phyloP scores from a whole-genome alignment of 2,113 vertebrate species.

The Pachypanchax playfairii region DNA sequence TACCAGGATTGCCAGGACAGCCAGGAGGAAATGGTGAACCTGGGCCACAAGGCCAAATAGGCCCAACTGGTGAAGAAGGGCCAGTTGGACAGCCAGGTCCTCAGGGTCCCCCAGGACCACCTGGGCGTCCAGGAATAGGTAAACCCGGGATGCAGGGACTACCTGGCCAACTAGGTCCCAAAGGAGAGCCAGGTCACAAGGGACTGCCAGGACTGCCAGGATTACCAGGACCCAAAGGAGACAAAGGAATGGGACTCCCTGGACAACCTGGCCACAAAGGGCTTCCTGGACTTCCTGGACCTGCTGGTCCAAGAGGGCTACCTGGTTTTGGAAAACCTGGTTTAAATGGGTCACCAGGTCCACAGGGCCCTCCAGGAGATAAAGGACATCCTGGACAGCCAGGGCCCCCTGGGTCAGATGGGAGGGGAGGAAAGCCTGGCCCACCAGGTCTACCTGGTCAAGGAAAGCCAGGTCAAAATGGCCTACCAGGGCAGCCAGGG shows the following conservation, averaged over 20 bases:
- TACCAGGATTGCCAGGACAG: constrained; percentile 91
- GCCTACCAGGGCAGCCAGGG: constrained; percentile 90
- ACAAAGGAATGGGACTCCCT: constrained; percentile 89
- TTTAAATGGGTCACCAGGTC: constrained; percentile 88
- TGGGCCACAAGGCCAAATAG: constrained; percentile 89
- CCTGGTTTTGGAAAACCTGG: constrained; percentile 93
- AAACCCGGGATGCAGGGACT: constrained; percentile 89
- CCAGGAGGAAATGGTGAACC: constrained; percentile 87
- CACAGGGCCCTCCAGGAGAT: constrained; percentile 86
- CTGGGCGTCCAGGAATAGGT: constrained; percentile 90
- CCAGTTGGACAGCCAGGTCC: constrained; percentile 87
- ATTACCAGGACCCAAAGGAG: constrained; percentile 92
- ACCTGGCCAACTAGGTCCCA: constrained; percentile 88
- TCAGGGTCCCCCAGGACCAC: constrained; percentile 87
- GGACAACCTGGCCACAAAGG: constrained; percentile 92
- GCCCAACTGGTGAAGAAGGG: constrained; percentile 86
- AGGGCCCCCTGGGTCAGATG: constrained; percentile 84
- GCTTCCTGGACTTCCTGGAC: constrained; percentile 85
- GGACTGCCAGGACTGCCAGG: constrained; percentile 89
- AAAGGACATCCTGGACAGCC: constrained; percentile 86
- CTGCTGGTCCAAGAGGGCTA: constrained; percentile 86
- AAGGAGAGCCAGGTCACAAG: constrained; percentile 93
- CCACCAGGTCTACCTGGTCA: constrained; percentile 88
- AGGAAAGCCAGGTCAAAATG: constrained; percentile 90
- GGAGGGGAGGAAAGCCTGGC: constrained; percentile 86